These are phyloP conservation scores for Melieria omissa DNA, from an alignment of 2,888 invertebrate genomes.

Conservation along the genomic window DNA sequence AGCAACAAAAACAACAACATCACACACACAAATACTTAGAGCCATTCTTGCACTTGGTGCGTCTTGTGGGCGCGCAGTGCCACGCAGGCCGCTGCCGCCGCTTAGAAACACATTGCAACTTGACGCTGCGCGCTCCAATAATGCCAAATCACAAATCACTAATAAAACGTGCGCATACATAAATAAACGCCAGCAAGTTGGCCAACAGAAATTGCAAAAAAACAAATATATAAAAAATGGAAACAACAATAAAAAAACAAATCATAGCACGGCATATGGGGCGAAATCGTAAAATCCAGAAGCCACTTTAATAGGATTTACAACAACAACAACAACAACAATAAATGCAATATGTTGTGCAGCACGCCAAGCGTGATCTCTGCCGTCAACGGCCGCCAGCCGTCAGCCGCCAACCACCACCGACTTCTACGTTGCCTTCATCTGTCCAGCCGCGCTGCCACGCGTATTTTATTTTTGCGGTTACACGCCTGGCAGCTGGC, in stretches of 20 bases:
- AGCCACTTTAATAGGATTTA: conserved; percentile 15
- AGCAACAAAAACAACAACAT: conserved; percentile 6
- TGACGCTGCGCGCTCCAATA: not conserved
- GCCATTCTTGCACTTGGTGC: not conserved
- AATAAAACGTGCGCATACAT: conserved; percentile 46
- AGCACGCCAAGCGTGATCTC: not conserved
- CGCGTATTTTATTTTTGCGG: not conserved
- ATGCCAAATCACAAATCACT: conserved; percentile 27
- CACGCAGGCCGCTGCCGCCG: not conserved
- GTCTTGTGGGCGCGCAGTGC: not conserved
- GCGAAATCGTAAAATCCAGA: conserved; percentile 26
- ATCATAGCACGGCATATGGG: conserved; percentile 27
- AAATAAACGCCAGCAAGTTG: conserved; percentile 31
- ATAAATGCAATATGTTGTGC: too few species aligned
- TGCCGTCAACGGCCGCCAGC: not conserved
- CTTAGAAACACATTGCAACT: not conserved
- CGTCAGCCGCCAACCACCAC: not conserved
- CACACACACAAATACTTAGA: not conserved
- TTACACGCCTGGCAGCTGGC: conserved; percentile 37
- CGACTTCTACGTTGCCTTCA: not conserved
- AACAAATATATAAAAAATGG: conserved; percentile 10
- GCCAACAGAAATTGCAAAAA: not conserved
- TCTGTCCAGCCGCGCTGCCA: not conserved
- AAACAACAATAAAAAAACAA: conserved; percentile 7
- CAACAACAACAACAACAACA: not conserved